Evolutionary conservation across 2,797 vertebrate genomes (phyloP), one percentile per base, ranked within the genome.

Genomic region (Paratrypauchen microcephalus): DNA sequence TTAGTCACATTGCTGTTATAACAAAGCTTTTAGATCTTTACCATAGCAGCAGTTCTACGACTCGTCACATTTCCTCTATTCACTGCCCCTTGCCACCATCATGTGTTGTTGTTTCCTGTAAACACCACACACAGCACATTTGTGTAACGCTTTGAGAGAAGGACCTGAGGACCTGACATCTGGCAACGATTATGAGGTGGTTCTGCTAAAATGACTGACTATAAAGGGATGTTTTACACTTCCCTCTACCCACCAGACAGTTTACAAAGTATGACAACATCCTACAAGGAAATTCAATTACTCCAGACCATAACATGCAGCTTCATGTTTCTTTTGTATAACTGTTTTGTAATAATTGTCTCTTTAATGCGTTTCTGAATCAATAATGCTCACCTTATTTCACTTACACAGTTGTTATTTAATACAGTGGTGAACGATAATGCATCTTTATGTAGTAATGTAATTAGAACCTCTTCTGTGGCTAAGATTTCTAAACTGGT

Each of bases 141-240:
- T 68, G 55, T 39, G 41, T 68, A 69, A 62, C 59, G 45, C 13
- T 45, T 61, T n/a, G 7, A 65, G 21, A 56, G 65, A 39, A 19
- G 60, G n/a, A 39, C 52, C 7, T 55, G 52, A 23, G 21, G 52
- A 55, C 52, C 52, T 73, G 13, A 64, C 73, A 77, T 75, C 56
- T 78, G 80, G 66, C 64, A 70, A 52, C 3, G 2, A 75, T 81
- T 79, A 72, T 75, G 60, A 66, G 57, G 59, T 65, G 68, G 30
- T 48, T 75, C 21, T 39, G 18, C 36, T 48, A 50, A 26, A 72
- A 70, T 62, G 48, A 66, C 41, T 66, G 18, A 1, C 52, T 47
- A 47, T 41, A 54, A 57, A 6, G 21, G 45, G 18, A 16, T 19
- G 45, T 28, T 48, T 28, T 18, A 48, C 45, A 50, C 63, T 50